Evolutionary conservation across 1,140 invertebrate genomes (phyloP).

Genomic region (Helicorthomorpha holstii): DNA sequence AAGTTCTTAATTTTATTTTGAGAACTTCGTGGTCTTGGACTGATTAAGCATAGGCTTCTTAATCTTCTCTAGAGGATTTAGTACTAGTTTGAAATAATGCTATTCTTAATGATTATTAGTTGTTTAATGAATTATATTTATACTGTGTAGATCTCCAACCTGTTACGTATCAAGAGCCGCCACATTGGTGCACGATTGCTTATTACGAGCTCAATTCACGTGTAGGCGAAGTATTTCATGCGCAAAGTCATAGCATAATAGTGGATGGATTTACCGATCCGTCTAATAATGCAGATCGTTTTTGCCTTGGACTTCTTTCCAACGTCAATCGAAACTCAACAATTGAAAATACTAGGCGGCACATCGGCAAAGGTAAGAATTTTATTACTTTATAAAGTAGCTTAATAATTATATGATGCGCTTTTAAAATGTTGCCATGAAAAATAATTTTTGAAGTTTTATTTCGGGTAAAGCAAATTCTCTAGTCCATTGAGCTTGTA

Average conservation of each 20-base stretch:
- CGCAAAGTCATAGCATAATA: constrained; percentile 72
- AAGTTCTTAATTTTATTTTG: no score
- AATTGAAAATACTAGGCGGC: constrained; percentile 88
- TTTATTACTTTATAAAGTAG: not conserved
- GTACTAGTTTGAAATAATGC: no score
- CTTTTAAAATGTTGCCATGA: no score
- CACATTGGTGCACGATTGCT: constrained; percentile 86
- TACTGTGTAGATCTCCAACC: constrained; percentile 3
- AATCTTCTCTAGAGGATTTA: no score
- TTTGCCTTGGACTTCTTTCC: constrained; percentile 86
- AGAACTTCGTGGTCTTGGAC: no score
- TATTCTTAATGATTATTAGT: no score
- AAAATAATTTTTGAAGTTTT: no score
- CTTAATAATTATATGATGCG: no score
- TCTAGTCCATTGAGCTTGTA: no score
- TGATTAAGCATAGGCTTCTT: no score
- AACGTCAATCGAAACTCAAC: constrained; percentile 98
- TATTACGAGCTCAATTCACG: constrained; percentile 93
- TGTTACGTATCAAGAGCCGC: constrained; percentile 51
- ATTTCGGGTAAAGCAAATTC: no score
- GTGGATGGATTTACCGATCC: constrained; percentile 97
- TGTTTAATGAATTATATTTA: no score
- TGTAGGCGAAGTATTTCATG: constrained; percentile 88
- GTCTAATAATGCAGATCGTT: constrained; percentile 68
- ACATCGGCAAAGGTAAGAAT: constrained; percentile 71